A percentile compares a stretch with the other conserved stretches of the same genome.
These are phyloP conservation scores for Eremophila alpestris DNA, from an alignment of 2,797 vertebrate genomes.

Conservation along the genomic window DNA sequence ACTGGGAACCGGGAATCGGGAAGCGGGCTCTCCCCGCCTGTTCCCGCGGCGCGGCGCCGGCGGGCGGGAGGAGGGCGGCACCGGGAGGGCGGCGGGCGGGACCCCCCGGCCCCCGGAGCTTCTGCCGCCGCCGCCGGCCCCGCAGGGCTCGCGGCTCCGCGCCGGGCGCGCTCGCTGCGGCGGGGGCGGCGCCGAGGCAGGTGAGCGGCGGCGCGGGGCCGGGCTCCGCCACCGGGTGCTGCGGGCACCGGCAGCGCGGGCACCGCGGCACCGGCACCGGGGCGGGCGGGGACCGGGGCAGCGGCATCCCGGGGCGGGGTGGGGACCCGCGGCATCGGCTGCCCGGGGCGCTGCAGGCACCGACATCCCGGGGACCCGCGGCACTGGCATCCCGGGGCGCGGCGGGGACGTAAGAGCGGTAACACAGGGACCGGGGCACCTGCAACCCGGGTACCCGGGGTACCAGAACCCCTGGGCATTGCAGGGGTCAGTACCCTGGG, in stretches of 20 bases:
- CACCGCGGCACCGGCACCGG: background rate
- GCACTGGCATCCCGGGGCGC: background rate
- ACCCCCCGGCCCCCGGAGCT: background rate
- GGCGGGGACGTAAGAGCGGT: background rate
- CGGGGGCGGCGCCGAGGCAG: conserved; percentile 30
- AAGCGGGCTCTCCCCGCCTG: background rate
- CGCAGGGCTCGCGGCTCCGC: background rate
- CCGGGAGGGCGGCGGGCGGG: background rate
- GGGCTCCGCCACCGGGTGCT: background rate
- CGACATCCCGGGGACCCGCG: background rate
- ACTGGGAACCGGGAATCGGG: background rate
- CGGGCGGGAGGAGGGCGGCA: background rate
- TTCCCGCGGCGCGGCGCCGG: background rate
- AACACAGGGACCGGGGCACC: background rate
- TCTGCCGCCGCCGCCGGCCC: background rate
- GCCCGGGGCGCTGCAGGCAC: background rate
- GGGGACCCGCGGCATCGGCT: background rate
- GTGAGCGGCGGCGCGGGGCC: background rate
- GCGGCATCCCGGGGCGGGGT: background rate
- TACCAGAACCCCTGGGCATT: background rate
- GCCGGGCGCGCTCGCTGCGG: background rate
- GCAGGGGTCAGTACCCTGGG: background rate
- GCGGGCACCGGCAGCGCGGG: background rate
- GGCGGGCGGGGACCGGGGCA: background rate
- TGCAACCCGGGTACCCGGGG: background rate